These are phyloP conservation scores for Melanotaenia parkinsoni DNA, from an alignment of 2,797 vertebrate genomes.

Conservation along the genomic window DNA sequence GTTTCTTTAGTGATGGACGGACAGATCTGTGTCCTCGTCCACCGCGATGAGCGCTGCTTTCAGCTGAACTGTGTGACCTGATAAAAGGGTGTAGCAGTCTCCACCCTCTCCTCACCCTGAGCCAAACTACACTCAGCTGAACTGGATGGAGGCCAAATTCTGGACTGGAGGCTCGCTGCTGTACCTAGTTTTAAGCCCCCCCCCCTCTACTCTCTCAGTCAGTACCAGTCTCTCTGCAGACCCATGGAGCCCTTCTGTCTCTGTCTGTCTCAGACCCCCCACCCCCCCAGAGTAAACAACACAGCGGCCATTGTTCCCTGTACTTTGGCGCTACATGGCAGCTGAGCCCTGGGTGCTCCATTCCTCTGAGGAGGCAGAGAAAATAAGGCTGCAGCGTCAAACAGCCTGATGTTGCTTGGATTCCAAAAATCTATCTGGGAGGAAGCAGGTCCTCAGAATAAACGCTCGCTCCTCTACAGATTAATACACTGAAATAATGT, in stretches of 20 bases:
- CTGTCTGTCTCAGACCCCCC: slow-evolving; percentile 28
- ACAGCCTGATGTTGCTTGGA: slow-evolving; percentile 21
- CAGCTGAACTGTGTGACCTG: slow-evolving; percentile 59
- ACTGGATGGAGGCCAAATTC: slow-evolving; percentile 65
- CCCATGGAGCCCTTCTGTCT: slow-evolving; percentile 43
- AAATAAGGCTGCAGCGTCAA: slow-evolving; percentile 34
- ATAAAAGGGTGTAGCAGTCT: slow-evolving; percentile 60
- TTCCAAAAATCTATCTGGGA: slow-evolving; percentile 11
- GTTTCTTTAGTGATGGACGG: not conserved
- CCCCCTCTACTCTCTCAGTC: slow-evolving; percentile 31
- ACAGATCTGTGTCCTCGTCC: too few species aligned
- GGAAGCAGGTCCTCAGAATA: slow-evolving; percentile 3
- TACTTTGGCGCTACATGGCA: slow-evolving; percentile 57
- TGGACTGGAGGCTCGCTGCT: slow-evolving; percentile 40
- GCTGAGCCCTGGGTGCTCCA: slow-evolving; percentile 51
- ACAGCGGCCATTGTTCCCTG: slow-evolving; percentile 79
- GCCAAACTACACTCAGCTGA: slow-evolving; percentile 55
- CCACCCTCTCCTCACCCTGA: slow-evolving; percentile 60
- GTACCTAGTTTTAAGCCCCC: slow-evolving; percentile 25
- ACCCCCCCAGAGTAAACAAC: slow-evolving; percentile 59
- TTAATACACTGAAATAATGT: not conserved
- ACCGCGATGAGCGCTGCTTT: slow-evolving; percentile 17
- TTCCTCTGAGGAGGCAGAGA: slow-evolving; percentile 26
- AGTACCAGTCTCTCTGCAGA: slow-evolving; percentile 64
- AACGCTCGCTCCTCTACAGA: too few species aligned